These are phyloP conservation scores for Loxodonta africana DNA, from an alignment of 2,113 vertebrate genomes.

Conservation along the genomic window DNA sequence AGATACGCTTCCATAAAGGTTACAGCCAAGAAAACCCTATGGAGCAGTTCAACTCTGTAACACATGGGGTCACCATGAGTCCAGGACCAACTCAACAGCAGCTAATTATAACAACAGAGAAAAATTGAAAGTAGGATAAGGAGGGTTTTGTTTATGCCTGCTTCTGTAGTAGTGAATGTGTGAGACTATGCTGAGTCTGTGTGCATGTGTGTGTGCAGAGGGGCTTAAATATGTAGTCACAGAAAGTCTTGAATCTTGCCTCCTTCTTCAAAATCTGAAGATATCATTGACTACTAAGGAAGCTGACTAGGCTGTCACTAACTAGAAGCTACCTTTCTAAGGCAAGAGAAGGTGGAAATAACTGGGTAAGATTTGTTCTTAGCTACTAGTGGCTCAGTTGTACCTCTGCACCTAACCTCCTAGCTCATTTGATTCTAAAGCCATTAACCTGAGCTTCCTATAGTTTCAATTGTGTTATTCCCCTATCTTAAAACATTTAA, in stretches of 20 bases:
- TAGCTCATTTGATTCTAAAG: not conserved
- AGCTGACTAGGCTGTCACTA: not conserved
- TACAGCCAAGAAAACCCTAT: not conserved
- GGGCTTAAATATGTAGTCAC: not conserved
- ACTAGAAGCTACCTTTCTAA: slow-evolving; percentile 28
- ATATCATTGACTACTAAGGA: slow-evolving; percentile 42
- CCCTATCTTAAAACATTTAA: not conserved
- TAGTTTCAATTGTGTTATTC: not conserved
- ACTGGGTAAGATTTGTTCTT: not conserved
- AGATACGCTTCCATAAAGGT: not conserved
- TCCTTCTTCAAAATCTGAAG: slow-evolving; percentile 21
- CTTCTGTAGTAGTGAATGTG: not conserved
- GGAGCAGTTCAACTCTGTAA: not conserved
- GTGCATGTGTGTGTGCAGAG: not conserved
- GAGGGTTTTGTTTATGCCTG: not conserved
- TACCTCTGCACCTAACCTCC: not conserved
- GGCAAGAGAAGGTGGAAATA: not conserved
- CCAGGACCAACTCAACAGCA: not conserved
- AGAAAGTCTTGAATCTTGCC: slow-evolving; percentile 2
- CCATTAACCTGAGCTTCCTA: not conserved
- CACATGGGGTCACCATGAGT: not conserved
- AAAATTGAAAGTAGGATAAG: not conserved
- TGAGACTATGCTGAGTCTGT: not conserved
- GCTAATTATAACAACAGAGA: not conserved
- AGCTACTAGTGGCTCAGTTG: not conserved